Evolutionary conservation across 2,113 vertebrate genomes (phyloP), one percentile per base, ranked within the genome.

Genomic region (Gambusia holbrooki): DNA sequence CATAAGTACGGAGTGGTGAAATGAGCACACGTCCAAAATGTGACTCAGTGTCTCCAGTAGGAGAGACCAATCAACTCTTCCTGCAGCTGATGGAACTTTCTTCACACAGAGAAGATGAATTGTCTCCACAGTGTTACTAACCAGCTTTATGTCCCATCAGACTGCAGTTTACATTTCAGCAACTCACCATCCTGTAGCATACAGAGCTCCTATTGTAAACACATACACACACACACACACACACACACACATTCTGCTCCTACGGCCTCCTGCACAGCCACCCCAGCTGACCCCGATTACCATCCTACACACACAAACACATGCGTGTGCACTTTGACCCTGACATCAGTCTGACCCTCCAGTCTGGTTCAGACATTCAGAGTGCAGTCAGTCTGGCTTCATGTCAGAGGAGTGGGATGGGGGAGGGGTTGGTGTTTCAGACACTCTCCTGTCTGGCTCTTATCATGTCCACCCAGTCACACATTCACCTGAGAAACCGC

Each of bases 401-500:
- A 83, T 86, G 80, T 74, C 75, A 76, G 74, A 29, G 40, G 71
- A 63, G 71, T 69, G 15, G 15, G 69, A 4, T 51, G 27, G 22
- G 70, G 73, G n/a, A 28, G 30, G 71, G 66, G 33, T 68, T 92
- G 27, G 71, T 62, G 33, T 68, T 92, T 86, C 90, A 92, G 92
- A 92, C 88, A 13, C 85, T 74, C 79, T 88, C 87, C 88, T 90
- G 88, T 86, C 89, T 89, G 79, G 87, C 80, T 81, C 84, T 84
- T 83, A 84, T 93, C 85, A 87, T 89, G 76, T 80, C 80, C 74
- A 85, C 90, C 80, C 78, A 83, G 42, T 69, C 66, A 74, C 32
- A 74, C 60, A 69, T 30, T 37, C 77, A 84, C 69, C 86, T 90
- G 87, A 88, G 80, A 69, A 74, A 77, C 58, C 62, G 69, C 45